These are phyloP conservation scores for Tadarida brasiliensis DNA, from an alignment of 2,797 vertebrate species.

Conservation along the genomic window DNA sequence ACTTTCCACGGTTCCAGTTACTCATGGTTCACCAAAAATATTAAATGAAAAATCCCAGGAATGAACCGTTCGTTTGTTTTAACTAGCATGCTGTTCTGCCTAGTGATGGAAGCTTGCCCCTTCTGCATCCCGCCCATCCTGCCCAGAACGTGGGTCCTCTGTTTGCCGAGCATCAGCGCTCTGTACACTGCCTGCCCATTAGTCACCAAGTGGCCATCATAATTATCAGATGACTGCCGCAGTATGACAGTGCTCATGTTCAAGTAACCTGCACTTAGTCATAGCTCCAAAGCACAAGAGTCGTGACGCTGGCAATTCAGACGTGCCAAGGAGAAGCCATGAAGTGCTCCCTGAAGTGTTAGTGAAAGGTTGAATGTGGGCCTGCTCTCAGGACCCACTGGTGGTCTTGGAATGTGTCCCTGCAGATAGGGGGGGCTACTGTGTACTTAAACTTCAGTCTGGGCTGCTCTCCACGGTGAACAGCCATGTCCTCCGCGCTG, in stretches of 20 bases:
- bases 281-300: neutral
- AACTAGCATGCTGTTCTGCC: neutral
- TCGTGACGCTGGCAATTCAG: neutral
- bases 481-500: conserved; percentile 45
- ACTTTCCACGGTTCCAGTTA: neutral
- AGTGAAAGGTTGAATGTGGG: neutral
- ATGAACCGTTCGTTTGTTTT: neutral
- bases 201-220: neutral
- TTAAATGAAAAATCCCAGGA: neutral
- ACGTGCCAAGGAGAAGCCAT: neutral
- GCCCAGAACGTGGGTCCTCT: neutral
- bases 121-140: neutral
- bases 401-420: neutral
- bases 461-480: neutral
- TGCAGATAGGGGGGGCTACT: neutral
- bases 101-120: neutral
- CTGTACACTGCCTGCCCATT: neutral
- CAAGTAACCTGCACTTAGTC: neutral
- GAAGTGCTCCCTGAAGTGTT: neutral
- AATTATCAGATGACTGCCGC: neutral
- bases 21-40: neutral
- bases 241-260: neutral
- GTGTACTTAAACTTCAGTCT: neutral
- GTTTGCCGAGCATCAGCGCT: neutral
- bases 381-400: neutral